Percentiles rank a stretch among this genome's conserved stretches.
phyloP scores from a whole-genome alignment of 2,888 invertebrate genomes.

The Chromoteleia sp. region DNA sequence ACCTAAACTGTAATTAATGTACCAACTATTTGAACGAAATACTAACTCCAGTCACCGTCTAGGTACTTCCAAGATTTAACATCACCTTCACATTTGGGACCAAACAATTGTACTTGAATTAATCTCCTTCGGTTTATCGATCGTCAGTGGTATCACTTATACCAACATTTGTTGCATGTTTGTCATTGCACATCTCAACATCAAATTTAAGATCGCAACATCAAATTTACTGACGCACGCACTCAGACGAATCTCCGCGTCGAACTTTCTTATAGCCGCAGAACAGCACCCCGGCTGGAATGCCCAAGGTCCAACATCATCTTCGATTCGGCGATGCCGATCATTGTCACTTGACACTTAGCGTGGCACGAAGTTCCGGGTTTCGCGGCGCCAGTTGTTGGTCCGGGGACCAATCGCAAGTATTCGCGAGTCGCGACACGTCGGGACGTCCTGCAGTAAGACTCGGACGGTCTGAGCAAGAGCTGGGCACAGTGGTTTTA shows the following conservation, averaged over 20 bases:
- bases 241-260: conserved; percentile 29
- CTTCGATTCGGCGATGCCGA: conserved; percentile 21
- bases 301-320: conserved; percentile 45
- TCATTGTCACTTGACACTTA: conserved; percentile 65
- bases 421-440: conserved; percentile 27
- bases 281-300: conserved; percentile 50
- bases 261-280: conserved; percentile 30
- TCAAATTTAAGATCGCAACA: not conserved
- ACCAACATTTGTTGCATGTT: too few relatives aligned
- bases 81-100: too few relatives aligned
- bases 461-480: conserved; percentile 63
- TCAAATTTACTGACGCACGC: conserved; percentile 58
- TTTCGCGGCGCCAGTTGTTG: conserved; percentile 64
- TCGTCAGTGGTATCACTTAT: not conserved
- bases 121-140: too few relatives aligned
- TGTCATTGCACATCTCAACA: not conserved
- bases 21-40: too few relatives aligned
- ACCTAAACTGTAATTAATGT: too few relatives aligned
- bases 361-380: conserved; percentile 9
- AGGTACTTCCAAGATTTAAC: too few relatives aligned
- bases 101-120: too few relatives aligned
- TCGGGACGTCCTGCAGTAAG: conserved; percentile 38
- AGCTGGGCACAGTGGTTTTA: conserved; percentile 64
- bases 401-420: conserved; percentile 19
- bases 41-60: too few relatives aligned